These are phyloP conservation scores for Eciton burchellii DNA, from an alignment of 1,140 invertebrate genomes.

Conservation along the genomic window DNA sequence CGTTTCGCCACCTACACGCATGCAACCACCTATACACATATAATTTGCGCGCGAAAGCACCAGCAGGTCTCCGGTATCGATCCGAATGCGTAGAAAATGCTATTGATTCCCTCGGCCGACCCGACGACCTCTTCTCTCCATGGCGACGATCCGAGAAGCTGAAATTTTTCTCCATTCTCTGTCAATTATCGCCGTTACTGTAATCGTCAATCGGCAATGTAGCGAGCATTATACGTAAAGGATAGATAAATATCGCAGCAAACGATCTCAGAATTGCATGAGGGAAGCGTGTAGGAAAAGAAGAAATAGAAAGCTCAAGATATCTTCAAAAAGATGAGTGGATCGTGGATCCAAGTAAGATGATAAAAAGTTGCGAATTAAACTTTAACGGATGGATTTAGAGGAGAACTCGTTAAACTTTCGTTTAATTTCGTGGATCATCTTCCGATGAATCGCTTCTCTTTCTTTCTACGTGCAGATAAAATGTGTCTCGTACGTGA, in stretches of 20 bases:
- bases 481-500: slow-evolving; percentile 69
- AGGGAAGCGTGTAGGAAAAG: neutral
- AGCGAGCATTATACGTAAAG: neutral
- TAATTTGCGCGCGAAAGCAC: slow-evolving; percentile 72
- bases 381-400: neutral
- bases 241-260: neutral
- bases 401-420: neutral
- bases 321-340: neutral
- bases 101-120: slow-evolving; percentile 77
- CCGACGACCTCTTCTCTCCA: slow-evolving; percentile 67
- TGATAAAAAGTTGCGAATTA: neutral
- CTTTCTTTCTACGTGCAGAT: slow-evolving; percentile 47
- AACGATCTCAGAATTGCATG: neutral
- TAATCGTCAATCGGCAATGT: neutral
- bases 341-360: neutral
- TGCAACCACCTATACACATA: slow-evolving; percentile 10
- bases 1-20: neutral
- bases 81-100: slow-evolving; percentile 79
- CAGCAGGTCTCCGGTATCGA: slow-evolving; percentile 72
- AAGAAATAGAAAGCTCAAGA: neutral
- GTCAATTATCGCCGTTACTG: slow-evolving; percentile 15
- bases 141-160: slow-evolving; percentile 58
- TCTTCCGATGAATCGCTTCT: slow-evolving; percentile 31
- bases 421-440: slow-evolving; percentile 11
- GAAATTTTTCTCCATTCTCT: slow-evolving; percentile 2